Evolutionary conservation across 1,140 invertebrate species (phyloP).

Genomic region (Anoplophora glabripennis): DNA sequence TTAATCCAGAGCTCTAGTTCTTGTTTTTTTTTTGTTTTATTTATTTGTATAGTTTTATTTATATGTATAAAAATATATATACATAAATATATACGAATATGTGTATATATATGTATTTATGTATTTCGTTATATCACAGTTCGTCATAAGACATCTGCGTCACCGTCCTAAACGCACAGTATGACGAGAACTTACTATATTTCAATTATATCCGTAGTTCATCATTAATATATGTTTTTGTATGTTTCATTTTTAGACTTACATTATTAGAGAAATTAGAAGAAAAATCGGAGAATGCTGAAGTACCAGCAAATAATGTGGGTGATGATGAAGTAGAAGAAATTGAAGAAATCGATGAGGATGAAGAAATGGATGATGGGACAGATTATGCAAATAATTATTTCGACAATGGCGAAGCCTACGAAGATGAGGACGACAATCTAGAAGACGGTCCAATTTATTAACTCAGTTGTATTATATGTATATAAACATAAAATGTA

Average conservation of each 20-base stretch:
- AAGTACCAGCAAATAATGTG: conserved; percentile 38
- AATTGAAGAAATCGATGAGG: conserved; percentile 56
- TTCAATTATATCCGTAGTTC: neutral
- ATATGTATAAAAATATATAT: too few relatives aligned
- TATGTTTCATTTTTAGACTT: conserved; percentile 30
- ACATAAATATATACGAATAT: too few relatives aligned
- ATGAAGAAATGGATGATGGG: conserved; percentile 70
- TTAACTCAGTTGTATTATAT: conserved; percentile 34
- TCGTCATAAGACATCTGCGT: too few relatives aligned
- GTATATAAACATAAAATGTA: too few relatives aligned
- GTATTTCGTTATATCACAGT: too few relatives aligned
- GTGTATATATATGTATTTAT: too few relatives aligned
- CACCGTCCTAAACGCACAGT: too few relatives aligned
- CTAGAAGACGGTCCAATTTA: conserved; percentile 74
- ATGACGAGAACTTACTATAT: too few relatives aligned
- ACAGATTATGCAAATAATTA: conserved; percentile 80
- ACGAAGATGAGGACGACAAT: conserved; percentile 83
- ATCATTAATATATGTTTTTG: neutral
- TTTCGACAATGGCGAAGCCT: conserved; percentile 84
- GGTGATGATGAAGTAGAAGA: conserved; percentile 52
- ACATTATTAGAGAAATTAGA: conserved; percentile 61
- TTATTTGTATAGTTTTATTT: too few relatives aligned
- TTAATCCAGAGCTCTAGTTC: too few relatives aligned
- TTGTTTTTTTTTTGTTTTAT: too few relatives aligned
- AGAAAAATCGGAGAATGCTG: conserved; percentile 43